phyloP scores from a whole-genome alignment of 1,140 invertebrate species.

The Drosophila bifasciata region DNA sequence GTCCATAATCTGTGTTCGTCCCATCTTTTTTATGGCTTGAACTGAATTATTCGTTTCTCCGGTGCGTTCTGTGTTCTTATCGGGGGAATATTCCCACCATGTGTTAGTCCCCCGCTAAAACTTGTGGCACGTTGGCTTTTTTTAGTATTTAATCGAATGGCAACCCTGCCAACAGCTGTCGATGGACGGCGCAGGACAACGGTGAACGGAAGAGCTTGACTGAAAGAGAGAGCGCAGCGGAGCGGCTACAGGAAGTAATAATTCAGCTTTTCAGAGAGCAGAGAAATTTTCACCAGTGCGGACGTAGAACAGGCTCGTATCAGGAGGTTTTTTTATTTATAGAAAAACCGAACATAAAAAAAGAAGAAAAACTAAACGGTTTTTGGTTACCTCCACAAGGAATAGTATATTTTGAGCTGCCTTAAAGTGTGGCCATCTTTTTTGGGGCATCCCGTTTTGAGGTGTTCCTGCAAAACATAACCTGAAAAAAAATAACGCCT shows the following conservation, averaged over 20 bases:
- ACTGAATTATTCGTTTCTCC: not conserved
- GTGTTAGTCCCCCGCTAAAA: too few relatives aligned
- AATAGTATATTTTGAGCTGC: not conserved
- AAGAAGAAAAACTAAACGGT: too few relatives aligned
- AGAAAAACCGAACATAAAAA: conserved; percentile 5
- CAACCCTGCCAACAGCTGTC: conserved; percentile 60
- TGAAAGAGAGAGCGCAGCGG: too few relatives aligned
- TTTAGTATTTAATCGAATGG: conserved; percentile 5
- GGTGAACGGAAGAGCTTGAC: conserved; percentile 1
- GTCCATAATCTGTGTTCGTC: conserved; percentile 9
- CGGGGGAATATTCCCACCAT: too few relatives aligned
- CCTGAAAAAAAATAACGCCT: conserved; percentile 24
- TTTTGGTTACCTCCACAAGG: too few relatives aligned
- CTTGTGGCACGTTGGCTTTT: too few relatives aligned
- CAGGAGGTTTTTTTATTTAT: conserved; percentile 41
- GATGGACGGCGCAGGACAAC: conserved; percentile 57
- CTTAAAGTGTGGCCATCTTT: conserved; percentile 5
- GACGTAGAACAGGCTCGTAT: conserved; percentile 41
- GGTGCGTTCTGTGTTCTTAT: too few relatives aligned
- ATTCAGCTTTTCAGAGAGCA: conserved; percentile 55
- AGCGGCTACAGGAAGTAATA: conserved; percentile 5
- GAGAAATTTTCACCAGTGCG: conserved; percentile 71
- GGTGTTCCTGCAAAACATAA: conserved; percentile 32
- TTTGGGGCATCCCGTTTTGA: conserved; percentile 23
- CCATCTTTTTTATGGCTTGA: not conserved